These are phyloP conservation scores for Dioctria linearis DNA, from an alignment of 2,888 invertebrate genomes.

Conservation along the genomic window DNA sequence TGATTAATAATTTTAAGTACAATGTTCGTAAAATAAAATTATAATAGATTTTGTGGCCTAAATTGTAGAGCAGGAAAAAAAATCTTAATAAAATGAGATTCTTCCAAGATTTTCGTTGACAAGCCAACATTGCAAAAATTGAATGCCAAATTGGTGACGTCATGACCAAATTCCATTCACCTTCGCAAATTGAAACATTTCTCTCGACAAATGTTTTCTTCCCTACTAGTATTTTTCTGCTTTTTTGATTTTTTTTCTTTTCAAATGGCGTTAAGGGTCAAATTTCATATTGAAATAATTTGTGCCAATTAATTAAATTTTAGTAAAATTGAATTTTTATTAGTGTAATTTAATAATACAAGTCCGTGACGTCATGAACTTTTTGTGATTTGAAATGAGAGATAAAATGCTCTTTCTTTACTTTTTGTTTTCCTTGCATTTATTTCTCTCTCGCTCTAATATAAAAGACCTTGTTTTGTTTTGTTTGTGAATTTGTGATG, in stretches of 20 bases:
- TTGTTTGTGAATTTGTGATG: background rate
- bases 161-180: slow-evolving; percentile 3
- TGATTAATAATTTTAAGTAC: background rate
- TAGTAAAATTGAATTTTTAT: no score
- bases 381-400: no score
- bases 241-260: no score
- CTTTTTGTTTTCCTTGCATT: background rate
- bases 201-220: background rate
- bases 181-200: background rate
- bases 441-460: background rate
- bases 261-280: no score
- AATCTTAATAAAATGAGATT: background rate
- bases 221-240: no score
- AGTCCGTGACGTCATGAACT: slow-evolving; percentile 18
- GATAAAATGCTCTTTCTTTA: background rate
- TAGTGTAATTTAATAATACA: slow-evolving; percentile 15
- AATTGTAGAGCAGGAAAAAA: no score
- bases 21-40: background rate
- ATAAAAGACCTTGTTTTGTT: slow-evolving; percentile 22
- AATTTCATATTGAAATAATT: no score
- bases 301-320: no score
- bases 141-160: slow-evolving; percentile 29
- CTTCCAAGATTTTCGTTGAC: background rate
- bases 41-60: background rate
- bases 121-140: slow-evolving; percentile 33